phyloP scores from a whole-genome alignment of 2,888 invertebrate genomes.

The Andrena flavipes region DNA sequence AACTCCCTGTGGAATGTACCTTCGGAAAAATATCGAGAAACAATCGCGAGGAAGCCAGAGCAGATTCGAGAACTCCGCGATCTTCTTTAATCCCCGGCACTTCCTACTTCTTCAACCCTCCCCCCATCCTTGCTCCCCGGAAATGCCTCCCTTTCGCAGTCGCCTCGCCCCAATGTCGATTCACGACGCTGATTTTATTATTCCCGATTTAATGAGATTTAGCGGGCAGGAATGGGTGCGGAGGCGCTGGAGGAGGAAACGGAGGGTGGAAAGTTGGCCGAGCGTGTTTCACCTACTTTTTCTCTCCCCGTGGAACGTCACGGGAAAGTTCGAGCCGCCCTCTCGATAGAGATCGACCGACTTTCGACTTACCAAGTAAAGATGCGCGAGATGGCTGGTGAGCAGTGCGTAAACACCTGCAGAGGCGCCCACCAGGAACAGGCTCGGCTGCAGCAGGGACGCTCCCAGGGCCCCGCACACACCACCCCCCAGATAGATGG shows the following conservation, averaged over 20 bases:
- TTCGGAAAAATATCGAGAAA: slow-evolving; percentile 5
- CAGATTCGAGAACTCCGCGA: not conserved
- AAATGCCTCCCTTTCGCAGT: not conserved
- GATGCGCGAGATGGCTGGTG: slow-evolving; percentile 94
- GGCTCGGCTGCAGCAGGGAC: slow-evolving; percentile 90
- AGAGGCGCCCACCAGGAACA: slow-evolving; percentile 94
- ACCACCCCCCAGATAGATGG: slow-evolving; percentile 91
- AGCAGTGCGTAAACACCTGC: slow-evolving; percentile 96
- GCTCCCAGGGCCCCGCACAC: slow-evolving; percentile 91
- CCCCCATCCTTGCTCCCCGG: not conserved
- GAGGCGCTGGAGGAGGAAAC: not conserved
- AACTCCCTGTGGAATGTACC: slow-evolving; percentile 12
- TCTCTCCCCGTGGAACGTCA: not conserved
- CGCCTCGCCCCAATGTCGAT: not conserved
- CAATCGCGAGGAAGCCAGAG: slow-evolving; percentile 3
- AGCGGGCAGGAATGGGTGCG: not conserved
- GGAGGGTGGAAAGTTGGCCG: not conserved
- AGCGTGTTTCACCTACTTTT: slow-evolving; percentile 24
- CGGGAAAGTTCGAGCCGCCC: not conserved
- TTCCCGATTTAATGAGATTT: slow-evolving; percentile 18
- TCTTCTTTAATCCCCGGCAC: slow-evolving; percentile 14
- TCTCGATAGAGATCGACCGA: slow-evolving; percentile 13
- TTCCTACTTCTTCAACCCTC: slow-evolving; percentile 2
- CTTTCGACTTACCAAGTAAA: slow-evolving; percentile 87
- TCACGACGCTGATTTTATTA: slow-evolving; percentile 6